A percentile compares a stretch with the other conserved stretches of the same genome.
These are phyloP conservation scores for Melanargia galathea DNA, from an alignment of 2,888 invertebrate species.

Conservation along the genomic window DNA sequence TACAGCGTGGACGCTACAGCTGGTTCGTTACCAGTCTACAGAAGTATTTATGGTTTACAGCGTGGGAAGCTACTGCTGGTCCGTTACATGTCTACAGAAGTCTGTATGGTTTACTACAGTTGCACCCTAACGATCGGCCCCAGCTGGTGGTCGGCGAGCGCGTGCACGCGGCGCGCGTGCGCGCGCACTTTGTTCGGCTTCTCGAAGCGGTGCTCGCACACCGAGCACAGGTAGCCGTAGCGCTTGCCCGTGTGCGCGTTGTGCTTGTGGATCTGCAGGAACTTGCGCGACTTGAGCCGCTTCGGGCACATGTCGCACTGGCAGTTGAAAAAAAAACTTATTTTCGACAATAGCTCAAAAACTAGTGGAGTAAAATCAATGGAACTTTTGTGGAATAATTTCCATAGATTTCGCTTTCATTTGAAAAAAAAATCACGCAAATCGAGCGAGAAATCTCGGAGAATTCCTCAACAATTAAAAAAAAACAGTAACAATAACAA, in stretches of 20 bases:
- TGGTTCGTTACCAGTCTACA: too few species aligned
- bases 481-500: not conserved
- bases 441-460: not conserved
- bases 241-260: conserved; percentile 72
- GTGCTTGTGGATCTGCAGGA: conserved; percentile 75
- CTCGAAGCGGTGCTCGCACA: conserved; percentile 72
- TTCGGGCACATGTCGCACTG: conserved; percentile 77
- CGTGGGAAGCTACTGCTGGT: too few species aligned
- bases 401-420: not conserved
- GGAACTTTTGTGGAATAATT: not conserved
- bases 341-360: not conserved
- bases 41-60: too few species aligned
- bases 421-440: not conserved
- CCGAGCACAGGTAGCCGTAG: conserved; percentile 67
- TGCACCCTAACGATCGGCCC: conserved; percentile 64
- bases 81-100: too few species aligned
- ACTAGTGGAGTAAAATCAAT: not conserved
- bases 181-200: conserved; percentile 76
- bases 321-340: not conserved
- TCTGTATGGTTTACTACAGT: too few species aligned
- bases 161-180: conserved; percentile 68
- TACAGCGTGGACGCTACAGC: too few species aligned
- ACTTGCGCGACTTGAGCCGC: conserved; percentile 69
- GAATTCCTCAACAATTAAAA: not conserved
- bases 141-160: conserved; percentile 61